Percentiles rank a stretch among this genome's conserved stretches.
These are phyloP conservation scores for Euwallacea similis DNA, from an alignment of 1,140 invertebrate species.

Conservation along the genomic window DNA sequence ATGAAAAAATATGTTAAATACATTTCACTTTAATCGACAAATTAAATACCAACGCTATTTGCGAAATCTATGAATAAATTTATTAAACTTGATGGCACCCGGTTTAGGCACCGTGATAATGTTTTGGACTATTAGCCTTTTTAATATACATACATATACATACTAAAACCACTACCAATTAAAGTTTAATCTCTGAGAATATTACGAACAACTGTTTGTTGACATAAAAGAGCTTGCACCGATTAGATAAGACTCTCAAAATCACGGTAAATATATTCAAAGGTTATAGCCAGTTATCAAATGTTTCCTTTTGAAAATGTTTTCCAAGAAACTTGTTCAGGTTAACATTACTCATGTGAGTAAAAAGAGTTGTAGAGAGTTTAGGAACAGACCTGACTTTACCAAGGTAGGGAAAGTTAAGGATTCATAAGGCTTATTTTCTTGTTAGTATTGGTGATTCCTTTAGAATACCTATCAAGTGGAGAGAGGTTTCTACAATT, in stretches of 20 bases:
- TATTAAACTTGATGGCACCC: too few relatives aligned
- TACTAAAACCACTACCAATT: too few relatives aligned
- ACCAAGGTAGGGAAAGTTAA: slow-evolving; percentile 42
- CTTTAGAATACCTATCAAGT: slow-evolving; percentile 56
- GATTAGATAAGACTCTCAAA: background rate
- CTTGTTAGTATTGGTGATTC: background rate
- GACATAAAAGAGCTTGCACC: background rate
- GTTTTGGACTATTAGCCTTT: too few relatives aligned
- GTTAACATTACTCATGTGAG: background rate
- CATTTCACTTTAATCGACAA: too few relatives aligned
- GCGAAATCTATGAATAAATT: too few relatives aligned
- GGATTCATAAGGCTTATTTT: slow-evolving; percentile 5
- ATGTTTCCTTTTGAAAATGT: slow-evolving; percentile 16
- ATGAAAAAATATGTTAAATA: too few relatives aligned
- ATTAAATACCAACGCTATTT: too few relatives aligned
- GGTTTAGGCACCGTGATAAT: too few relatives aligned
- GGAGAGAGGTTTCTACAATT: slow-evolving; percentile 55
- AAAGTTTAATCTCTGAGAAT: too few relatives aligned
- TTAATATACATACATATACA: too few relatives aligned
- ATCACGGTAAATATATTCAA: background rate
- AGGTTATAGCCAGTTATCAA: background rate
- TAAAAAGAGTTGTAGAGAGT: slow-evolving; percentile 9
- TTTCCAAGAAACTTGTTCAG: slow-evolving; percentile 14
- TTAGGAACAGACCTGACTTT: slow-evolving; percentile 42
- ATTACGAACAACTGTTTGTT: background rate